Evolutionary conservation across 2,888 invertebrate genomes (phyloP).

Genomic region (Heliconius ismenius): DNA sequence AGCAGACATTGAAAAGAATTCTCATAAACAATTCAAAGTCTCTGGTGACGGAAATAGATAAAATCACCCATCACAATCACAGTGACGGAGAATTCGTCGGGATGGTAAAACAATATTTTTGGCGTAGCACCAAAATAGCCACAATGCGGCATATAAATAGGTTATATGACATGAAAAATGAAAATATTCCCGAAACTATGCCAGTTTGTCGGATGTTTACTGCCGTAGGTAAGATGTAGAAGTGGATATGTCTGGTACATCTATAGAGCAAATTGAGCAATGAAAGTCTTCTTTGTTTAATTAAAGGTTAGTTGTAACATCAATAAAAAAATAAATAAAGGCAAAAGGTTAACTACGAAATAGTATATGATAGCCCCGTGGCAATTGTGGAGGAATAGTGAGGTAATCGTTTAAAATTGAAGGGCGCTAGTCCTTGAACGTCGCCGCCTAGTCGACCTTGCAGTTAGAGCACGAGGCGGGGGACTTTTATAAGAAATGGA

Average conservation of each 20-base stretch:
- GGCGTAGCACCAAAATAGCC: conserved; percentile 34
- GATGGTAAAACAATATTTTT: conserved; percentile 32
- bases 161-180: conserved; percentile 20
- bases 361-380: not conserved
- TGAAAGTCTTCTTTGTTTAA: not conserved
- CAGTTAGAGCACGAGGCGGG: conserved; percentile 24
- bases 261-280: not conserved
- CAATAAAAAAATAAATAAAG: not conserved
- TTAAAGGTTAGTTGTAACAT: not conserved
- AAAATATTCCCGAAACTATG: conserved; percentile 20
- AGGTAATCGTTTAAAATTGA: conserved; percentile 23
- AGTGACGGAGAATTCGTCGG: conserved; percentile 23
- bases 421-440: conserved; percentile 26
- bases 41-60: conserved; percentile 23
- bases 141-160: conserved; percentile 33
- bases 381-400: conserved; percentile 19
- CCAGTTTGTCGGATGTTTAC: not conserved
- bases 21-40: conserved; percentile 25
- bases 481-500: conserved; percentile 21
- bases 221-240: conserved; percentile 1
- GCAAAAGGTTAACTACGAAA: not conserved
- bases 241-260: not conserved
- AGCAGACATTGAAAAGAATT: not conserved
- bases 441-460: conserved; percentile 24
- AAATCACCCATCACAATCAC: conserved; percentile 24